A percentile compares a stretch with the other conserved stretches of the same genome.
These are phyloP conservation scores for Tarsius wallacei DNA, from an alignment of 2,797 vertebrate genomes.

Conservation along the genomic window DNA sequence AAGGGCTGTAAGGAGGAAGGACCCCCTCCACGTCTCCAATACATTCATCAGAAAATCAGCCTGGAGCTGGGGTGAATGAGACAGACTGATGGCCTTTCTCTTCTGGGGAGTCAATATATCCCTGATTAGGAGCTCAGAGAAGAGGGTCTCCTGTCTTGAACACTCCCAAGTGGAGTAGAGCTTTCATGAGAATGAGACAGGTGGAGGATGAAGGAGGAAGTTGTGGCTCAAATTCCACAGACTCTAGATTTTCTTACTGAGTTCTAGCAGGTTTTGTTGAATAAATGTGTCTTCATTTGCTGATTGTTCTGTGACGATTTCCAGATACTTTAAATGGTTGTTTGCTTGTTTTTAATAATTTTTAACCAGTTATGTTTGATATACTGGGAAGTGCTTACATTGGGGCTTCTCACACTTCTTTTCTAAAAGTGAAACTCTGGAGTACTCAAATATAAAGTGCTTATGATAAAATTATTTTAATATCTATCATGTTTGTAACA, in stretches of 20 bases:
- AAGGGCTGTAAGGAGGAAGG: not conserved
- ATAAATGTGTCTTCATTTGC: not conserved
- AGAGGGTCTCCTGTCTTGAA: too few species aligned
- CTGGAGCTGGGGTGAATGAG: not conserved
- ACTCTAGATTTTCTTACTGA: not conserved
- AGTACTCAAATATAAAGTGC: not conserved
- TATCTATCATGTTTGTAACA: not conserved
- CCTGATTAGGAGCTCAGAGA: not conserved
- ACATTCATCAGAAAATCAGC: not conserved
- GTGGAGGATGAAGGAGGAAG: not conserved
- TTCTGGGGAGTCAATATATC: not conserved
- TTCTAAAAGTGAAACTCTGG: not conserved
- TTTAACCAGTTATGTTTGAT: not conserved
- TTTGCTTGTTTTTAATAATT: not conserved
- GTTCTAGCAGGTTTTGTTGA: not conserved
- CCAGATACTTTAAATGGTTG: not conserved
- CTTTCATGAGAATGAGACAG: not conserved
- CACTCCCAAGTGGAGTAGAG: accelerated
- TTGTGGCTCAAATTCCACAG: not conserved
- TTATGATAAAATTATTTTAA: not conserved
- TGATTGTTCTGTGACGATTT: not conserved
- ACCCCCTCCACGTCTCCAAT: too few species aligned
- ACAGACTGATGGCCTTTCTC: too few species aligned
- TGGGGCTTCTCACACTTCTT: not conserved
- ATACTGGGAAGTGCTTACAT: not conserved